A percentile compares a stretch with the other conserved stretches of the same genome.
Conservation (phyloP, 2,797 vertebrate genomes). For the Lepilemur septentrionalis region DNA sequence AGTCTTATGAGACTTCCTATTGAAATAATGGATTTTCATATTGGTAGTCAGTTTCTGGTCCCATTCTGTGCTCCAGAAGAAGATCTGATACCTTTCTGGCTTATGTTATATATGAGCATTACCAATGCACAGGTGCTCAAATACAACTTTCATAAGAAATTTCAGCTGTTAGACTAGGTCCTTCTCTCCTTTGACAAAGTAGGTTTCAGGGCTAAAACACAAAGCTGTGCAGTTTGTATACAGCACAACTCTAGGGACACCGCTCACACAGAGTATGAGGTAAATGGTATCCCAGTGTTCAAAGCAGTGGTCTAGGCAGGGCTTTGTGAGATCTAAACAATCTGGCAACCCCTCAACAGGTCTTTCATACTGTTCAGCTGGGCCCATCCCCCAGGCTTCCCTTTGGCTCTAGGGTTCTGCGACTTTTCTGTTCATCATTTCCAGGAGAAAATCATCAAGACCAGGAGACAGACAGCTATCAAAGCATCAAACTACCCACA, state of each 20-base stretch:
- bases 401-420: neutral
- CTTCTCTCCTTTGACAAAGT: neutral
- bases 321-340: neutral
- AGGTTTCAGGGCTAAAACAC: neutral
- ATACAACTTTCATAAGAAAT: neutral
- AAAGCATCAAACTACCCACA: neutral
- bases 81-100: neutral
- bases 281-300: neutral
- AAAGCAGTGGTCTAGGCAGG: neutral
- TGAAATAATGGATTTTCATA: neutral
- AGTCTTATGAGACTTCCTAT: neutral
- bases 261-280: neutral
- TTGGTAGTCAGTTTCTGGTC: neutral
- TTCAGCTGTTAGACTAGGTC: neutral
- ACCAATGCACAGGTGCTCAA: neutral
- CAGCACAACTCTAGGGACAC: rapidly evolving
- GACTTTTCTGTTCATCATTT: neutral
- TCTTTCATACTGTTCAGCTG: neutral
- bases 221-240: neutral
- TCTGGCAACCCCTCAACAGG: neutral
- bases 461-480: neutral
- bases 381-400: neutral
- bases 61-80: neutral
- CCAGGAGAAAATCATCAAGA: neutral
- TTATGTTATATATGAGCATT: neutral